Conservation (phyloP, 92 coral and sea anemone species). For the Metridium senile region DNA sequence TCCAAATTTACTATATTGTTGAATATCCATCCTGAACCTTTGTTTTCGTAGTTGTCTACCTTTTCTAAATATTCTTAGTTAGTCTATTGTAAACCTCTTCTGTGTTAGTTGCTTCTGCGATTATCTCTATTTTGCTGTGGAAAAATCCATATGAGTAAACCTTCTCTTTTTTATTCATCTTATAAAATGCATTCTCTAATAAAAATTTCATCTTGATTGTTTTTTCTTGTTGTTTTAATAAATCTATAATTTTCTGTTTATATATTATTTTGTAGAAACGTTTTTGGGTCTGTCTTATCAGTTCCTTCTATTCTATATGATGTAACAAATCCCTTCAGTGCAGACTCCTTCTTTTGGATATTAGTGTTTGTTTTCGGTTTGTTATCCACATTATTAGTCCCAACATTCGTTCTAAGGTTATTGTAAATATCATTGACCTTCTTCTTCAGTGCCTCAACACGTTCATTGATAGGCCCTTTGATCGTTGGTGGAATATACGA, state of each 20-base stretch:
- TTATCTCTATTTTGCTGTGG: neutral
- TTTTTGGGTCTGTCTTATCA: neutral
- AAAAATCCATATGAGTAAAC: neutral
- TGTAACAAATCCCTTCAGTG: neutral
- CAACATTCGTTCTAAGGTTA: too few species aligned
- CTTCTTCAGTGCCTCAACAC: too few species aligned
- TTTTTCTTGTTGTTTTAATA: neutral
- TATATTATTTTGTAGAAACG: neutral
- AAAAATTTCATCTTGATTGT: neutral
- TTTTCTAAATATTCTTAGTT: constrained; percentile 18
- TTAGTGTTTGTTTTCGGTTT: too few species aligned
- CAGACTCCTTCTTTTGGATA: neutral
- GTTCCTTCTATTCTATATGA: neutral
- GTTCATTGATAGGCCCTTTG: too few species aligned
- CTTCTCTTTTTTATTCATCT: neutral
- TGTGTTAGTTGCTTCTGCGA: neutral
- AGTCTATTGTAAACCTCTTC: neutral
- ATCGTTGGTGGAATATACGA: too few species aligned
- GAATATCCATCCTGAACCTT: constrained; percentile 33
- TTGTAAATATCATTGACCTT: too few species aligned
- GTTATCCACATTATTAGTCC: too few species aligned
- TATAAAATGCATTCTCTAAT: neutral
- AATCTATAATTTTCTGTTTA: neutral
- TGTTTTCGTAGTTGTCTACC: constrained; percentile 8
- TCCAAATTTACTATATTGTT: constrained; percentile 5